phyloP scores from a whole-genome alignment of 2,888 invertebrate species.

The Parnassius apollo region DNA sequence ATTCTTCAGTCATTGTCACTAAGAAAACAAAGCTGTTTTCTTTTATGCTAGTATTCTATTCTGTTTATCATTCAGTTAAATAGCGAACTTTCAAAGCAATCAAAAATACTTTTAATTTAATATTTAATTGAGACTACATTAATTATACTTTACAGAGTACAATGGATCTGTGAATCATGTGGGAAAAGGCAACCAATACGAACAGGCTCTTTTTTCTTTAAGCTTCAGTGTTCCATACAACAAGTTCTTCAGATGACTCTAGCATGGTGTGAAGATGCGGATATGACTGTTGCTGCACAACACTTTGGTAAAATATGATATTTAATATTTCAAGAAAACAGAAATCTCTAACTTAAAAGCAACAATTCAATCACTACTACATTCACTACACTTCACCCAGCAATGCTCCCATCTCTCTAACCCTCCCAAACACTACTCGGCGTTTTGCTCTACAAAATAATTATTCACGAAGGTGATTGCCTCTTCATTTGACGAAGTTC shows the following conservation, averaged over 20 bases:
- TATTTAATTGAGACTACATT: conserved; percentile 6
- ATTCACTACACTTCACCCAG: too few species aligned
- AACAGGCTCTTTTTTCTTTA: conserved; percentile 80
- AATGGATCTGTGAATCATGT: conserved; percentile 68
- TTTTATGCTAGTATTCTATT: too few species aligned
- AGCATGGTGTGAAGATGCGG: conserved; percentile 85
- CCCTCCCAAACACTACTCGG: too few species aligned
- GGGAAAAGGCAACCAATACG: conserved; percentile 61
- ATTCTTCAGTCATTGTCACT: too few species aligned
- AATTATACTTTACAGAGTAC: conserved; percentile 49
- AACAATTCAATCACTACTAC: too few species aligned
- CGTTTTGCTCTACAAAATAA: too few species aligned
- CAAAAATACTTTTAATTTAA: background rate
- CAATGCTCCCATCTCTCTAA: too few species aligned
- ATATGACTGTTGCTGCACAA: conserved; percentile 69
- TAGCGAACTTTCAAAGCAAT: background rate
- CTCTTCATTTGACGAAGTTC: too few species aligned
- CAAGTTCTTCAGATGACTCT: conserved; percentile 82
- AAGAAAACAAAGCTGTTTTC: too few species aligned
- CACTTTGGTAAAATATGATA: conserved; percentile 71
- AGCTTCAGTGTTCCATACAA: conserved; percentile 82
- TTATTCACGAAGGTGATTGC: too few species aligned
- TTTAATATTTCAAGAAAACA: background rate
- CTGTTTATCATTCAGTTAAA: too few species aligned
- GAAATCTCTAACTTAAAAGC: background rate